Conservation (phyloP, 2,888 invertebrate genomes). For the Hyposoter didymator region DNA sequence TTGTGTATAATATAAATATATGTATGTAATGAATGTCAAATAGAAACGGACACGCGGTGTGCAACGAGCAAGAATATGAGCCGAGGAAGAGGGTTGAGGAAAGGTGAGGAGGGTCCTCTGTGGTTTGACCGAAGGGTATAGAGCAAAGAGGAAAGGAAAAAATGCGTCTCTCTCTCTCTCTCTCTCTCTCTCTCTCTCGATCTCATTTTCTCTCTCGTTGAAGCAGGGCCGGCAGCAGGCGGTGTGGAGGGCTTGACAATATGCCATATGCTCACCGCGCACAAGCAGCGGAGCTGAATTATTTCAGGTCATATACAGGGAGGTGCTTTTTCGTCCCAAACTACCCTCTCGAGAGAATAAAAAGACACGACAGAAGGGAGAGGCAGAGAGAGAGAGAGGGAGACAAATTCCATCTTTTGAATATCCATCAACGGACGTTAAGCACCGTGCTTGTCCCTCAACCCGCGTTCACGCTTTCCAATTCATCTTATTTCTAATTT, state of each 20-base stretch:
- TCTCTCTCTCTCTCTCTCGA: no score
- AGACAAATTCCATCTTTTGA: constrained; percentile 71
- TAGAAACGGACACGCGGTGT: constrained; percentile 49
- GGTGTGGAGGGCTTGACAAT: constrained; percentile 24
- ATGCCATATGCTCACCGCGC: constrained; percentile 50
- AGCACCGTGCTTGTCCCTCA: constrained; percentile 60
- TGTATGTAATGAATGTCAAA: constrained; percentile 48
- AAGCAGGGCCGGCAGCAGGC: constrained; percentile 26
- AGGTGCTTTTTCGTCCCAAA: constrained; percentile 33
- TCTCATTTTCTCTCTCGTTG: not conserved
- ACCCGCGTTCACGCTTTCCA: constrained; percentile 28
- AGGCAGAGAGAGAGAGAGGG: constrained; percentile 61
- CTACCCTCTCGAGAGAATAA: constrained; percentile 14
- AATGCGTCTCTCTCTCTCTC: no score
- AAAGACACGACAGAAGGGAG: constrained; percentile 5
- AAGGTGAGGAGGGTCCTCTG: constrained; percentile 59
- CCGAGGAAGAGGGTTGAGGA: constrained; percentile 51
- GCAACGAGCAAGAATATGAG: constrained; percentile 48
- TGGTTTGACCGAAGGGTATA: constrained; percentile 39
- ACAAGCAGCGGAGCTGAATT: constrained; percentile 66
- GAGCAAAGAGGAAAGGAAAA: no score
- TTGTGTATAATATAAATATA: not conserved
- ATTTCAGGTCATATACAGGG: constrained; percentile 65
- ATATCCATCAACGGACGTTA: constrained; percentile 77
- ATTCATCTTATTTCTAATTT: constrained; percentile 14